phyloP scores from a whole-genome alignment of 2,797 vertebrate species.

The Allobates femoralis region DNA sequence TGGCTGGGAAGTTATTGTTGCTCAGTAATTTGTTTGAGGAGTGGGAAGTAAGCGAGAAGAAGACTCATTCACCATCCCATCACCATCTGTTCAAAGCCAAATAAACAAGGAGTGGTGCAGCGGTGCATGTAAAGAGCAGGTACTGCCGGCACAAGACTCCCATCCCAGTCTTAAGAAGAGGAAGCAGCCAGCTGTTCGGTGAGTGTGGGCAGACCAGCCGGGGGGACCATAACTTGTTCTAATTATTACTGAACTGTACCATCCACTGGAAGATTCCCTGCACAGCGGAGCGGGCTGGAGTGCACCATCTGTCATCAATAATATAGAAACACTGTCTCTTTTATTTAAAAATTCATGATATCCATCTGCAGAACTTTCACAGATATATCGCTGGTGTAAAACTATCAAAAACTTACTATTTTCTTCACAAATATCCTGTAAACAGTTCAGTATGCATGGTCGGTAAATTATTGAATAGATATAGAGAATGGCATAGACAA shows the following conservation, averaged over 20 bases:
- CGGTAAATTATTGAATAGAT: too few relatives aligned
- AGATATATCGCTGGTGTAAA: not conserved
- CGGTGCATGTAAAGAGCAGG: constrained; percentile 46
- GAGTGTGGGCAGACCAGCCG: constrained; percentile 26
- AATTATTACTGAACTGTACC: constrained; percentile 53
- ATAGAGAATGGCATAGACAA: too few relatives aligned
- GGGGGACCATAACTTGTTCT: constrained; percentile 42
- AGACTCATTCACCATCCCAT: constrained; percentile 34
- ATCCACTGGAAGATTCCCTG: constrained; percentile 28
- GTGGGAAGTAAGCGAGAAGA: constrained; percentile 5
- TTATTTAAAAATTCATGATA: constrained; percentile 29
- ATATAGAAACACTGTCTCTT: constrained; percentile 1
- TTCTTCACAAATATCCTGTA: not conserved
- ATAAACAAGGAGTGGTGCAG: constrained; percentile 44
- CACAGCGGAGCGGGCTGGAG: constrained; percentile 15
- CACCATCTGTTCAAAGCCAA: constrained; percentile 38
- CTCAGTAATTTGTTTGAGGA: constrained; percentile 44
- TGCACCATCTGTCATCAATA: constrained; percentile 40
- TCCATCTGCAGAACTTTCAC: not conserved
- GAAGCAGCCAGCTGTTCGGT: constrained; percentile 45
- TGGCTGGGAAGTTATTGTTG: constrained; percentile 45
- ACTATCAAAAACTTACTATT: not conserved
- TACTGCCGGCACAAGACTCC: constrained; percentile 24
- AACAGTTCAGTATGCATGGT: not conserved
- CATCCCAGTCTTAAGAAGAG: constrained; percentile 19